A percentile compares a stretch with the other conserved stretches of the same genome.
phyloP scores from a whole-genome alignment of 2,113 vertebrate species.

The Eleginops maclovinus region DNA sequence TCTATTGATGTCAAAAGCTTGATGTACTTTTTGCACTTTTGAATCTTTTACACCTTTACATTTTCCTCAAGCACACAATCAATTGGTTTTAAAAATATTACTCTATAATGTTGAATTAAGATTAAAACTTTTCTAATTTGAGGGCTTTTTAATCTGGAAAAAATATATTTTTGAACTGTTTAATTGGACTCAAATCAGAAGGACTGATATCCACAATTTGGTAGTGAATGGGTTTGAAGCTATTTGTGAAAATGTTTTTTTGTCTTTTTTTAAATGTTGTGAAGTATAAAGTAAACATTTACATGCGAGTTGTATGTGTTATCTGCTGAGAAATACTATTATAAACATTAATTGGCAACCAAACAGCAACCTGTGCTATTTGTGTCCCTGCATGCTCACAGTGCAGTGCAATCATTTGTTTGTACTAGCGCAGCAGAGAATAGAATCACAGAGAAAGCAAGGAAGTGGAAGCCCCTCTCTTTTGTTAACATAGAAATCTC shows the following conservation, averaged over 20 bases:
- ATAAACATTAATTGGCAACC: background rate
- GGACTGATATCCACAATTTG: too few relatives aligned
- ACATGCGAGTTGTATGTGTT: background rate
- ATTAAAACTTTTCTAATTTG: background rate
- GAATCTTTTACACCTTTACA: background rate
- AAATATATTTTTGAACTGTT: too few relatives aligned
- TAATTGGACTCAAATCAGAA: too few relatives aligned
- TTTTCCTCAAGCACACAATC: constrained; percentile 29
- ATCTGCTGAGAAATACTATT: background rate
- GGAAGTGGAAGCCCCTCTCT: constrained; percentile 27
- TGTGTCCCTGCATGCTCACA: background rate
- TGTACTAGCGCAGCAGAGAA: constrained; percentile 21
- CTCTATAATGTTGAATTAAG: background rate
- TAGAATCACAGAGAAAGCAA: constrained; percentile 19
- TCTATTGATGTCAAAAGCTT: constrained; percentile 9
- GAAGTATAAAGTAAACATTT: background rate
- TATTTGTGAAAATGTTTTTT: too few relatives aligned
- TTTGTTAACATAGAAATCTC: constrained; percentile 33
- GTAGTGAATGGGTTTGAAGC: too few relatives aligned
- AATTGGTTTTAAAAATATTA: constrained; percentile 37
- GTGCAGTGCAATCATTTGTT: constrained; percentile 25
- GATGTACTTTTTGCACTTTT: constrained; percentile 14
- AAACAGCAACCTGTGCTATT: constrained; percentile 10
- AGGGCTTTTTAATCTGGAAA: too few relatives aligned
- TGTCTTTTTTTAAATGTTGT: too few relatives aligned